Evolutionary conservation across 2,113 vertebrate species (phyloP), one percentile per base, ranked within the genome.

Genomic region (Pseudorectes ferrugineus): DNA sequence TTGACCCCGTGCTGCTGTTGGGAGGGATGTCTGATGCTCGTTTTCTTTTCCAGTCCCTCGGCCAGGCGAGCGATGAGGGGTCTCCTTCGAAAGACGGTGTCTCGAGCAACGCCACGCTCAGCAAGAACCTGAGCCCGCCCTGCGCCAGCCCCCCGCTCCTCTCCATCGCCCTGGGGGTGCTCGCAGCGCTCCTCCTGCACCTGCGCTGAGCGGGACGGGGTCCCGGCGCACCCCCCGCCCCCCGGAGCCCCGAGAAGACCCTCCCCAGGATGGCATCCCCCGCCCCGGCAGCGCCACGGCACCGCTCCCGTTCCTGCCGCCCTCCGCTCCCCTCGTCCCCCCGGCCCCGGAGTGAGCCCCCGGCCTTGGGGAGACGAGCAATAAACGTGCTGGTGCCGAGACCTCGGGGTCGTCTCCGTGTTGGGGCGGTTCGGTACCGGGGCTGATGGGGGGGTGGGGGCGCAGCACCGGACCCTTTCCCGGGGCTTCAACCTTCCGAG

Each of bases 51-150:
- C 84, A 96, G 96, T 12, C 33, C 17, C 11, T 81, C 2, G 4
- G 38, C 38, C 76, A 29, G 29, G 58, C 22, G 0, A 6, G 1
- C 2, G 11, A 54, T 2, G 29, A 5, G 5, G 0, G 0, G 11
- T 0, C 25, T 3, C 0, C 12, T 16, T 0, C 20, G 6, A 33
- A 45, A 7, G 8, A 1, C 0, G 0, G 2, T 1, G 3, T 0
- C 15, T 2, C 6, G 25, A 3, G 0, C 2, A 89, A 68, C 40
- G 0, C 0, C 40, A 83, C 78, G 8, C 0, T 0, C 29, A 15
- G 0, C 54, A 0, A 0, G 45, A 9, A 1, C 79, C 33, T 38
- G 72, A 84, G 67, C 63, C 7, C 83, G 1, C 9, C 86, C 0
- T 6, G 42, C 2, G 1, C 12, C 76, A 49, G 25, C 63, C 6